A percentile compares a stretch with the other conserved stretches of the same genome.
These are phyloP conservation scores for Oscheius sp. DNA, from an alignment of 2,888 invertebrate species.

Conservation along the genomic window DNA sequence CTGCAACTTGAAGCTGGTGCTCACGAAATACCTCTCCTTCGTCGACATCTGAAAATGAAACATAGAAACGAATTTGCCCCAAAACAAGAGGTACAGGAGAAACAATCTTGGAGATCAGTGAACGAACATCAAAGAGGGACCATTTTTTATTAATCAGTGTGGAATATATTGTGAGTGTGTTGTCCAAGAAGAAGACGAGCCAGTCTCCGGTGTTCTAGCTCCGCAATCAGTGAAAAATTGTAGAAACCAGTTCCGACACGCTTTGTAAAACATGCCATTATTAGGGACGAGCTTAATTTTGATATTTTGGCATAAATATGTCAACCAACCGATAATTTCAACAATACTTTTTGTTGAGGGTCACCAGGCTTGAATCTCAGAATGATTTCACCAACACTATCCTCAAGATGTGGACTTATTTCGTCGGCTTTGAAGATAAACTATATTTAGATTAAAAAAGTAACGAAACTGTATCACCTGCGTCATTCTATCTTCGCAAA, in stretches of 20 bases:
- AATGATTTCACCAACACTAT: background rate
- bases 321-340: slow-evolving; percentile 12
- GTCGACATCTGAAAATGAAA: no score
- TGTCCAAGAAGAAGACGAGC: no score
- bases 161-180: no score
- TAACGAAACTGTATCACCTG: background rate
- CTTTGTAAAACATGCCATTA: slow-evolving; percentile 1
- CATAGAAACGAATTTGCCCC: no score
- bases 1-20: no score
- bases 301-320: background rate
- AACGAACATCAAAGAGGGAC: no score
- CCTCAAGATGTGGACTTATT: background rate
- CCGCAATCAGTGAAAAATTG: slow-evolving; percentile 16
- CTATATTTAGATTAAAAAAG: background rate
- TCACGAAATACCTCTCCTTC: no score
- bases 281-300: background rate
- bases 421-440: slow-evolving; percentile 7
- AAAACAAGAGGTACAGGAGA: no score
- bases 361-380: slow-evolving; percentile 19
- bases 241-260: slow-evolving; percentile 14
- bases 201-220: no score
- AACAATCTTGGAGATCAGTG: no score
- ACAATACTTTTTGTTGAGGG: background rate
- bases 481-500: slow-evolving; percentile 8
- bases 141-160: no score